Percentiles rank a stretch among this genome's conserved stretches.
Conservation (phyloP, 1,140 invertebrate genomes). For the Pogonognathellus flavescens region DNA sequence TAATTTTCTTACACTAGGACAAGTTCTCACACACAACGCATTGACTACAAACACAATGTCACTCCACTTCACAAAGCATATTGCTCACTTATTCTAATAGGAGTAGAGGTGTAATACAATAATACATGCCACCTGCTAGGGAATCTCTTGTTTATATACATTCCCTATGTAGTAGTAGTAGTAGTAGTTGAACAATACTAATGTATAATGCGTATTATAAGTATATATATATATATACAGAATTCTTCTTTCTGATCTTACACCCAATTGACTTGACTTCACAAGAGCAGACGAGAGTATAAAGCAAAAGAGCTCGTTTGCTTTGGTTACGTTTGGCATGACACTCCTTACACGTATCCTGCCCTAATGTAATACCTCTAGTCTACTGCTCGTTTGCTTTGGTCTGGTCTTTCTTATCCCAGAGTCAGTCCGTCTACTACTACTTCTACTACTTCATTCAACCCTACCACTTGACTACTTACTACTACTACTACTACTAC, state of each 20-base stretch:
- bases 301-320: constrained; percentile 24
- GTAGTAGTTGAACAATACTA: not conserved
- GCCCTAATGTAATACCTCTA: constrained; percentile 48
- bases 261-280: constrained; percentile 10
- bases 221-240: not conserved
- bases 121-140: constrained; percentile 42
- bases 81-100: constrained; percentile 17
- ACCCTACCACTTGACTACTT: not conserved
- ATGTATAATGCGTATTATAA: not conserved
- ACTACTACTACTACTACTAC: not conserved
- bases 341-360: constrained; percentile 36
- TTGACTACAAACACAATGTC: too few relatives aligned
- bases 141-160: constrained; percentile 15
- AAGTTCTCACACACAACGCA: too few relatives aligned
- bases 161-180: not conserved
- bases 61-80: too few relatives aligned
- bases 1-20: too few relatives aligned
- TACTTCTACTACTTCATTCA: not conserved
- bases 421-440: not conserved
- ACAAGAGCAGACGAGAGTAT: constrained; percentile 1
- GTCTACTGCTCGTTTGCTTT: constrained; percentile 16
- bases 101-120: not conserved
- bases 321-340: constrained; percentile 46
- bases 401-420: constrained; percentile 5
- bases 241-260: not conserved